A percentile compares a stretch with the other conserved stretches of the same genome.
phyloP scores from a whole-genome alignment of 2,113 vertebrate genomes.

The Hepsetus odoe region DNA sequence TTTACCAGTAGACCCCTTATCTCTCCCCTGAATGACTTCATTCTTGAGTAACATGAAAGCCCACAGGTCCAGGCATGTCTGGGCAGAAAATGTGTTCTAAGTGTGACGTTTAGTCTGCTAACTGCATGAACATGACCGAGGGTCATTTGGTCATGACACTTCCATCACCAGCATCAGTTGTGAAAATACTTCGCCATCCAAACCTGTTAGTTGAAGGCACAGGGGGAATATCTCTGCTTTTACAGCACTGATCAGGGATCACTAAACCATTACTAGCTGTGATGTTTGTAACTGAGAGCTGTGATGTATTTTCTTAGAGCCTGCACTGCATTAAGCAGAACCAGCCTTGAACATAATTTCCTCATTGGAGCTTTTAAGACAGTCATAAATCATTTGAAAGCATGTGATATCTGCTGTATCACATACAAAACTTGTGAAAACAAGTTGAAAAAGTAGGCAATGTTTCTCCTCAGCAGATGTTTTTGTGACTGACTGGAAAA shows the following conservation, averaged over 20 bases:
- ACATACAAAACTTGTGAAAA: too few relatives aligned
- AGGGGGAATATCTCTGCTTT: not conserved
- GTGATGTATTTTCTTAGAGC: too few relatives aligned
- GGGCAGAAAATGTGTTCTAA: conserved; percentile 5
- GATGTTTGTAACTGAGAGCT: too few relatives aligned
- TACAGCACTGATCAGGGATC: not conserved
- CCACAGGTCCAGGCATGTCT: conserved; percentile 10
- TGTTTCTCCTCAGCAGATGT: too few relatives aligned
- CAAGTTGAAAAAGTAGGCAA: too few relatives aligned
- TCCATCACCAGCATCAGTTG: not conserved
- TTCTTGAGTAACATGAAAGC: not conserved
- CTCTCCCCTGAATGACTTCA: not conserved
- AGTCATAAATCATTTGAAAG: too few relatives aligned
- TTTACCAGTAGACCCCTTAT: not conserved
- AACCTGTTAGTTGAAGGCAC: not conserved
- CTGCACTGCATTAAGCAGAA: too few relatives aligned
- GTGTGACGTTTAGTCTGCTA: conserved; percentile 33
- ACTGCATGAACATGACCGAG: conserved; percentile 21
- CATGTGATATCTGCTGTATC: too few relatives aligned
- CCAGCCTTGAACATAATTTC: too few relatives aligned
- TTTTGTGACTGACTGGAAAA: too few relatives aligned
- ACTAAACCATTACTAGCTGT: not conserved
- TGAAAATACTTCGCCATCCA: conserved; percentile 6
- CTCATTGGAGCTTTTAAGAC: too few relatives aligned
- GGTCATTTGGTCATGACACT: conserved; percentile 1